phyloP scores from a whole-genome alignment of 2,888 invertebrate species.

The Apodemia duryi region DNA sequence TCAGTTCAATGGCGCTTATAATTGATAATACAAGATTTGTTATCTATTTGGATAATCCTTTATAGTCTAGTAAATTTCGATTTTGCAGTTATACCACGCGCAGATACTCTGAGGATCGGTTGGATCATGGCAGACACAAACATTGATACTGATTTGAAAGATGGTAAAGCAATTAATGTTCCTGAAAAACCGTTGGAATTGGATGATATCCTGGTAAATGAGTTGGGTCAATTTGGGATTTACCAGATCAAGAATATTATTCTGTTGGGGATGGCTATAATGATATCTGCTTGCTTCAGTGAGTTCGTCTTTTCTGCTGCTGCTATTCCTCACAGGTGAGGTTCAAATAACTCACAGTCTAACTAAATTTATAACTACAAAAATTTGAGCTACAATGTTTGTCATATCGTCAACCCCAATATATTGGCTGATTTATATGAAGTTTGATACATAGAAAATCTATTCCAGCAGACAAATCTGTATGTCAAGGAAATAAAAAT shows the following conservation, averaged over 20 bases:
- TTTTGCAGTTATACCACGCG: background rate
- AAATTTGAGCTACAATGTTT: too few species aligned
- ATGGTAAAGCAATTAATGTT: background rate
- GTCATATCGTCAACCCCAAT: too few species aligned
- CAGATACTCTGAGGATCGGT: background rate
- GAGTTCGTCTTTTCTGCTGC: slow-evolving; percentile 86
- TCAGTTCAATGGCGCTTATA: background rate
- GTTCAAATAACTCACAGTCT: too few species aligned
- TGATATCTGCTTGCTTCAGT: slow-evolving; percentile 80
- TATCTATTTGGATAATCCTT: background rate
- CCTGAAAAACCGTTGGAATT: slow-evolving; percentile 40
- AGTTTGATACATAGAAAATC: too few species aligned
- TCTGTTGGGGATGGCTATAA: slow-evolving; percentile 78
- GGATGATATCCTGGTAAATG: slow-evolving; percentile 60
- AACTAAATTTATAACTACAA: too few species aligned
- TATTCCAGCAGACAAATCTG: too few species aligned
- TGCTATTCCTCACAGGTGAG: slow-evolving; percentile 83
- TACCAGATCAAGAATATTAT: slow-evolving; percentile 79
- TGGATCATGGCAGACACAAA: background rate
- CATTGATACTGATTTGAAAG: background rate
- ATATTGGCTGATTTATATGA: too few species aligned
- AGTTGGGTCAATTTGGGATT: slow-evolving; percentile 79
- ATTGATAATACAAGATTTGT: background rate
- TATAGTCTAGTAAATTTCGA: too few species aligned
- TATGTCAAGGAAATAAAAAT: too few species aligned